Percentiles rank a stretch among this genome's conserved stretches.
Evolutionary conservation across 2,888 invertebrate genomes (phyloP).

Genomic region (Epirrhoe tristata): DNA sequence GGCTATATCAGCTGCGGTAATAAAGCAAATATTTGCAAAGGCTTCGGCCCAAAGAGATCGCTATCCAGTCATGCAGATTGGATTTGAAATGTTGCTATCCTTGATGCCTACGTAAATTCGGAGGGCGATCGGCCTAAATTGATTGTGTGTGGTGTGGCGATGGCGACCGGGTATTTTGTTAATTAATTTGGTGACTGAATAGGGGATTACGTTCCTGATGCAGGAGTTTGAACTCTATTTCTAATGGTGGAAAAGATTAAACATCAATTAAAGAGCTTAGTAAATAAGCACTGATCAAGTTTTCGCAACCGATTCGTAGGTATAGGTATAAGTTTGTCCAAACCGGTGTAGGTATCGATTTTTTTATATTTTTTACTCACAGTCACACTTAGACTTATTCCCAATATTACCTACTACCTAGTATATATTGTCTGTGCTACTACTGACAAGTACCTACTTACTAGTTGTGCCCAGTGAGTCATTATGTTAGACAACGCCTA

Average conservation of each 20-base stretch:
- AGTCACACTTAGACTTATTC: too few relatives aligned
- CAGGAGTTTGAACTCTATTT: constrained; percentile 1
- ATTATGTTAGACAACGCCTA: too few relatives aligned
- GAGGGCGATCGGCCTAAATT: constrained; percentile 30
- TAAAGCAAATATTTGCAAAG: constrained; percentile 30
- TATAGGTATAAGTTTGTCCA: too few relatives aligned
- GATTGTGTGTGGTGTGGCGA: constrained; percentile 27
- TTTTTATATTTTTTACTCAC: too few relatives aligned
- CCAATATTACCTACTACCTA: too few relatives aligned
- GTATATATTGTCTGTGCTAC: too few relatives aligned
- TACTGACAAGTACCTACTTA: too few relatives aligned
- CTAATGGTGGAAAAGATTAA: background rate
- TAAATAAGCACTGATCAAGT: background rate
- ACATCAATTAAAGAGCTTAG: background rate
- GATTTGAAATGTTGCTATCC: constrained; percentile 40
- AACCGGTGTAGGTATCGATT: too few relatives aligned
- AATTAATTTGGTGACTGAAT: constrained; percentile 25
- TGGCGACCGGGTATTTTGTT: constrained; percentile 10
- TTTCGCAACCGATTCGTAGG: background rate
- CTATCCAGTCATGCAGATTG: constrained; percentile 34
- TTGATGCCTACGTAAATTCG: constrained; percentile 37
- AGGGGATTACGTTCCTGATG: background rate
- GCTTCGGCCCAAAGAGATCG: constrained; percentile 32
- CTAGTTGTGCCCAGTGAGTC: too few relatives aligned
- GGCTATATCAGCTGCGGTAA: constrained; percentile 12